phyloP scores from a whole-genome alignment of 2,113 vertebrate genomes.

The Tapirus terrestris region DNA sequence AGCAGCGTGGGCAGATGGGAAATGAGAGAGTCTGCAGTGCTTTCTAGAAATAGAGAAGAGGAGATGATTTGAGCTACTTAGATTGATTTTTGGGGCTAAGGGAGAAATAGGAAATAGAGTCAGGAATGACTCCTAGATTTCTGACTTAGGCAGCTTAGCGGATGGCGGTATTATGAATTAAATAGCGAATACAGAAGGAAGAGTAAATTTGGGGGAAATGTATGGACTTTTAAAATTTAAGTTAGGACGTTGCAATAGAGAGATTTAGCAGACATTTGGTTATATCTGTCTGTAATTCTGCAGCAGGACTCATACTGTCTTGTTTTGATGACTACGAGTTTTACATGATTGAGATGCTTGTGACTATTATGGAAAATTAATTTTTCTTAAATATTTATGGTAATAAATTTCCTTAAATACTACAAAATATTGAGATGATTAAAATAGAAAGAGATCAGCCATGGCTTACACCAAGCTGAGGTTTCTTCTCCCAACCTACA shows the following conservation, averaged over 20 bases:
- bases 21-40: background rate
- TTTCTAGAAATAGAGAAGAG: background rate
- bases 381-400: slow-evolving; percentile 3
- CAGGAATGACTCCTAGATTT: background rate
- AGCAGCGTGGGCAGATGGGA: background rate
- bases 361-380: background rate
- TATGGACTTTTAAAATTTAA: background rate
- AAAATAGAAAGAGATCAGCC: background rate
- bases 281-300: background rate
- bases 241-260: background rate
- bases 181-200: background rate
- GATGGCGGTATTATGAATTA: background rate
- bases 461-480: slow-evolving; percentile 36
- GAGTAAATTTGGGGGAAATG: background rate
- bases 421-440: slow-evolving; percentile 24
- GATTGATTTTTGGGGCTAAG: background rate
- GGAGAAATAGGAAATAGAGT: background rate
- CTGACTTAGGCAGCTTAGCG: background rate
- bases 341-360: slow-evolving; percentile 8
- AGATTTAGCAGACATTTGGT: background rate
- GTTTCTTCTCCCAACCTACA: background rate
- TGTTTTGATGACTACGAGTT: background rate
- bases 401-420: slow-evolving; percentile 22
- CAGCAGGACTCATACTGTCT: background rate
- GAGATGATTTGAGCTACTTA: background rate